These are phyloP conservation scores for Graphium colonna DNA, from an alignment of 2,888 invertebrate genomes.

Conservation along the genomic window DNA sequence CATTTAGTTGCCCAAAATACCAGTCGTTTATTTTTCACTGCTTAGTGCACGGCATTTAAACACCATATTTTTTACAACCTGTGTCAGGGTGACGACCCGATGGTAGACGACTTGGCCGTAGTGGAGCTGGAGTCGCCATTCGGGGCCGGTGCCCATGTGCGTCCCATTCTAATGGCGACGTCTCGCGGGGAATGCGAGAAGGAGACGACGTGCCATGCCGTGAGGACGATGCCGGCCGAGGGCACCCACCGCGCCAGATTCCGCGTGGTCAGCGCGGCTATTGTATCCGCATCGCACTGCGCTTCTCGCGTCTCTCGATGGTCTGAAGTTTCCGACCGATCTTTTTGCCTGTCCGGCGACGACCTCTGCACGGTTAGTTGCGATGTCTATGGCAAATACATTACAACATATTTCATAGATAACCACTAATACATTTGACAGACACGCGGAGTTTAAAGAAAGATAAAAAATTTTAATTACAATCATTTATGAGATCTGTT, in stretches of 20 bases:
- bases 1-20: background rate
- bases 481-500: too few relatives aligned
- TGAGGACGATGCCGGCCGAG: conserved; percentile 33
- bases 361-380: conserved; percentile 45
- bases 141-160: conserved; percentile 38
- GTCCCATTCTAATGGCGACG: conserved; percentile 53
- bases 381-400: background rate
- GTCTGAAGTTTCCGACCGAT: conserved; percentile 38
- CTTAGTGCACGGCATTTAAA: too few relatives aligned
- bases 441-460: too few relatives aligned
- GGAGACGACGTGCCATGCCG: conserved; percentile 41
- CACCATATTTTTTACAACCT: conserved; percentile 6
- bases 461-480: too few relatives aligned
- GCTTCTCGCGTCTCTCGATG: conserved; percentile 39
- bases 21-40: too few relatives aligned
- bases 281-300: conserved; percentile 32
- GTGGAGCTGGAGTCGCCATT: conserved; percentile 54
- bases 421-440: background rate
- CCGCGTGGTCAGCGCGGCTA: conserved; percentile 32
- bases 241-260: conserved; percentile 28
- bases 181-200: conserved; percentile 33
- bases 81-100: conserved; percentile 27
- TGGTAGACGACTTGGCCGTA: conserved; percentile 45
- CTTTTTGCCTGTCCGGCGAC: conserved; percentile 50
- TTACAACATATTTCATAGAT: background rate